Conservation (phyloP, 2,797 vertebrate genomes). For the Cossypha heuglini region DNA sequence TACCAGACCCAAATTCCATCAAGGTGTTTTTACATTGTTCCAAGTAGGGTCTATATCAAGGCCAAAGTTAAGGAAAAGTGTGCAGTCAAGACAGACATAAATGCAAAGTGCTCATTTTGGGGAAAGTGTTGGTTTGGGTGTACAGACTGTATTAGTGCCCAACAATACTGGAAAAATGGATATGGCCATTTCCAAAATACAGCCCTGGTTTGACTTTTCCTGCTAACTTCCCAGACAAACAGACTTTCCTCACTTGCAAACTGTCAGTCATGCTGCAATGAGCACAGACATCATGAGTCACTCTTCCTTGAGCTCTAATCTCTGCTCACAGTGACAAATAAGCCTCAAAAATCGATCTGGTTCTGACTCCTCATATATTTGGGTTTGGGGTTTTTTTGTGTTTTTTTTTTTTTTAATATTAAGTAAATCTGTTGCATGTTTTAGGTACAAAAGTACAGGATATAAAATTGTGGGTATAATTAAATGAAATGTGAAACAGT, state of each 20-base stretch:
- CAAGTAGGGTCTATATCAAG: neutral
- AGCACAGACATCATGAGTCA: slow-evolving; percentile 43
- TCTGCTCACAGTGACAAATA: slow-evolving; percentile 61
- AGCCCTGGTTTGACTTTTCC: neutral
- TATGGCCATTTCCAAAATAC: neutral
- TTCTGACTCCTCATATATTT: slow-evolving; percentile 7
- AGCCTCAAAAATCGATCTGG: slow-evolving; percentile 61
- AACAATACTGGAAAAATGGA: neutral
- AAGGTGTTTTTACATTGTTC: neutral
- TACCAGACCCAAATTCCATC: neutral
- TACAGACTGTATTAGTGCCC: neutral
- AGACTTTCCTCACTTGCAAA: slow-evolving; percentile 29
- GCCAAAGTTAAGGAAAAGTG: neutral
- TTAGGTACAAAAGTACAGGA: neutral
- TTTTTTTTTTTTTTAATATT: neutral
- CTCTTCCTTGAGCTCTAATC: slow-evolving; percentile 62
- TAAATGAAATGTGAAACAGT: neutral
- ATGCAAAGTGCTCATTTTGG: neutral
- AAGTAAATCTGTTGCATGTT: neutral
- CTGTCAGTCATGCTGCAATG: slow-evolving; percentile 54
- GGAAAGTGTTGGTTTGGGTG: neutral
- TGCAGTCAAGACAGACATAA: neutral
- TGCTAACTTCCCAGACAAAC: neutral
- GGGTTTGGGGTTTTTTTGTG: neutral
- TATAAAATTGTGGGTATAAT: neutral